Evolutionary conservation across 2,113 vertebrate genomes (phyloP).

Genomic region (Zingel zingel): DNA sequence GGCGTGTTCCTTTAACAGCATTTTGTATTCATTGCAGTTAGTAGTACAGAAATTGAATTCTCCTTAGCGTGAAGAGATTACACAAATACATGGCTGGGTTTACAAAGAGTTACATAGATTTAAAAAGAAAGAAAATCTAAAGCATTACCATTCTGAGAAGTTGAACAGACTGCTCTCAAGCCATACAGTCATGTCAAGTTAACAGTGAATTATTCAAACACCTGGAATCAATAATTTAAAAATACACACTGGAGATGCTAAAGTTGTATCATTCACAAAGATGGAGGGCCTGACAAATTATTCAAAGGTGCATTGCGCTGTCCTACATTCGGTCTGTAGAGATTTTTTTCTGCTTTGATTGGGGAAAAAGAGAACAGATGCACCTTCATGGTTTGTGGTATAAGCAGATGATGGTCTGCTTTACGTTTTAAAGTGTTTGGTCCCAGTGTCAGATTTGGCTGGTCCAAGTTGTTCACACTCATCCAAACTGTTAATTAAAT

Average conservation of each 20-base stretch:
- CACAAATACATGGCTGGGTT: neutral
- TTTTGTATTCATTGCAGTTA: neutral
- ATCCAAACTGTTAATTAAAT: neutral
- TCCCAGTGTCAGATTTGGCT: neutral
- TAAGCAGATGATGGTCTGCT: neutral
- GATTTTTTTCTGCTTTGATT: slow-evolving; percentile 14
- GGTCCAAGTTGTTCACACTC: neutral
- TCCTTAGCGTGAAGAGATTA: neutral
- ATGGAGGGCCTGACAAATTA: slow-evolving; percentile 31
- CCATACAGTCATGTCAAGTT: slow-evolving; percentile 14
- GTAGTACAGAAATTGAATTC: neutral
- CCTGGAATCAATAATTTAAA: slow-evolving; percentile 33
- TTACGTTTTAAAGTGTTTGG: neutral
- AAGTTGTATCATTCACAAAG: slow-evolving; percentile 23
- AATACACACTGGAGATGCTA: slow-evolving; percentile 18
- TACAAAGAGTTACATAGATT: neutral
- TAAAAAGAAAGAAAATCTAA: neutral
- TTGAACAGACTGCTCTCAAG: slow-evolving; percentile 7
- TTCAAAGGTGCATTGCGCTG: slow-evolving; percentile 27
- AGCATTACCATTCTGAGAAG: neutral
- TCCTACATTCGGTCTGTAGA: slow-evolving; percentile 24
- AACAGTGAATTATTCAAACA: slow-evolving; percentile 49
- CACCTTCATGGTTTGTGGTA: neutral
- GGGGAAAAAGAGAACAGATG: neutral
- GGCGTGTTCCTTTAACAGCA: no score